These are phyloP conservation scores for Dermolepida albohirtum DNA, from an alignment of 2,888 invertebrate species.

Conservation along the genomic window DNA sequence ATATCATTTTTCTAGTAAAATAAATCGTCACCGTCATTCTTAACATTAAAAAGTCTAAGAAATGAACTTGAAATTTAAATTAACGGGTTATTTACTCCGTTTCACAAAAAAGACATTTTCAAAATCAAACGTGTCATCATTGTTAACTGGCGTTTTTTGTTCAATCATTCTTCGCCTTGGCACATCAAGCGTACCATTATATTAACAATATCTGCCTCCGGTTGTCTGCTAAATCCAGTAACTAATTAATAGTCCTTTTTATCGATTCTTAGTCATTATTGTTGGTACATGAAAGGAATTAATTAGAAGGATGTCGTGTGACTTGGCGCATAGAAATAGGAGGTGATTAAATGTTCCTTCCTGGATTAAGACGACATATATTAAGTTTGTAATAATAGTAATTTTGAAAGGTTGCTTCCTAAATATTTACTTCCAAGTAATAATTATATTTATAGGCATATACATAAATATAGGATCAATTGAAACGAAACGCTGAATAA, in stretches of 20 bases:
- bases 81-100: slow-evolving; percentile 1
- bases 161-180: background rate
- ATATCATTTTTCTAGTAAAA: background rate
- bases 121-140: background rate
- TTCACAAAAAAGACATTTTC: background rate
- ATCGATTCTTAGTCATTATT: slow-evolving; percentile 29
- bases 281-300: slow-evolving; percentile 4
- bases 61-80: slow-evolving; percentile 6
- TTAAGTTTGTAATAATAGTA: no score
- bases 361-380: no score
- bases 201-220: slow-evolving; percentile 15
- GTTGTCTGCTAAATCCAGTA: slow-evolving; percentile 8
- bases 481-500: no score
- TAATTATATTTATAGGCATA: no score
- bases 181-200: slow-evolving; percentile 3
- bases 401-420: no score
- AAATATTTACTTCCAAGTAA: no score
- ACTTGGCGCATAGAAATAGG: slow-evolving; percentile 24
- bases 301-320: slow-evolving; percentile 10
- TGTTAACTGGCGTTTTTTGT: background rate
- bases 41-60: background rate
- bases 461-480: no score
- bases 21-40: background rate
- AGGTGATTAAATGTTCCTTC: no score
- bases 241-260: slow-evolving; percentile 30